phyloP scores from a whole-genome alignment of 2,888 invertebrate genomes.

The Agrochola litura region DNA sequence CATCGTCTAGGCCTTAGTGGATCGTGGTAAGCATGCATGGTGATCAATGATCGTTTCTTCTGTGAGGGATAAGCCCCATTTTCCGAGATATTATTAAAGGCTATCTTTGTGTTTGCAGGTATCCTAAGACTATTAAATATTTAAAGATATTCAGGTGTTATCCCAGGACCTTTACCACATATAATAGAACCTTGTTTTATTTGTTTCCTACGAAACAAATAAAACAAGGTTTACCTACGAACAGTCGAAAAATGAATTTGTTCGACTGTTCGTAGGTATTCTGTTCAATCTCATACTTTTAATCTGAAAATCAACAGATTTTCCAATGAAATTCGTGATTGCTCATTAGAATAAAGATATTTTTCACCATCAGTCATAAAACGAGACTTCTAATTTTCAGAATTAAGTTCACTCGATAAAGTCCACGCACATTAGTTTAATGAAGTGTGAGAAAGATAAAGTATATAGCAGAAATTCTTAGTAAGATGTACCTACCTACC shows the following conservation, averaged over 20 bases:
- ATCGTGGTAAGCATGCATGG: background rate
- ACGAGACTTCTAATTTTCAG: background rate
- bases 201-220: too few species aligned
- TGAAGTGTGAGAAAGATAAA: conserved; percentile 10
- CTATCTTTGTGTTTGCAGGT: background rate
- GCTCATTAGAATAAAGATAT: background rate
- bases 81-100: background rate
- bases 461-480: background rate
- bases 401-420: background rate
- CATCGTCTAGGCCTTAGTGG: too few species aligned
- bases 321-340: background rate
- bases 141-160: too few species aligned
- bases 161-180: background rate
- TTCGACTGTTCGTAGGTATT: background rate
- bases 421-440: background rate
- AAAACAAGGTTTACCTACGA: too few species aligned
- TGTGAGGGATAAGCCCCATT: rapidly evolving
- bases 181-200: background rate
- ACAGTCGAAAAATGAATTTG: background rate
- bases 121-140: background rate
- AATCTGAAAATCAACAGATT: background rate
- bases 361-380: background rate
- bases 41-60: background rate
- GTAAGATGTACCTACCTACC: background rate
- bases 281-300: background rate